These are phyloP conservation scores for Pseudoatta argentina DNA, from an alignment of 1,140 invertebrate genomes.

Conservation along the genomic window DNA sequence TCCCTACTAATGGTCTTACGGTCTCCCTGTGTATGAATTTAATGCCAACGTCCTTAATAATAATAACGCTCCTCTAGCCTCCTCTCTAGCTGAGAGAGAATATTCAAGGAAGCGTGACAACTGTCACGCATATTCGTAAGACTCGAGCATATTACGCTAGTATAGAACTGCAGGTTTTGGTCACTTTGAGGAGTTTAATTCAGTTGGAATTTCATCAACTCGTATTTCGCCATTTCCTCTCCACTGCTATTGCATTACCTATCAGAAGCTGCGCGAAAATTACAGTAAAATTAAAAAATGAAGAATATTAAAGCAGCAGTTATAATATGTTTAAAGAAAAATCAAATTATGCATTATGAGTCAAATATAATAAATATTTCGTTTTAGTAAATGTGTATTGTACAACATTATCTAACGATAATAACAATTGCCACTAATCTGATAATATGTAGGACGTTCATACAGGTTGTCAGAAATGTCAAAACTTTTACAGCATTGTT, in stretches of 20 bases:
- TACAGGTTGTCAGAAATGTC: too few species aligned
- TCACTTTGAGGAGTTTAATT: conserved; percentile 36
- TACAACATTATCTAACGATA: neutral
- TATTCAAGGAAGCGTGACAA: conserved; percentile 48
- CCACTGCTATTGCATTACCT: neutral
- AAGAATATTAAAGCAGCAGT: neutral
- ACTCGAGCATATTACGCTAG: neutral
- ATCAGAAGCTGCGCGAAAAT: neutral
- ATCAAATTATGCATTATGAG: neutral
- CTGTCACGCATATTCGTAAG: conserved; percentile 43
- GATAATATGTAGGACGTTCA: too few species aligned
- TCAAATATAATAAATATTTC: neutral
- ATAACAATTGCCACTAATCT: neutral
- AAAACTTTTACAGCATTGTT: too few species aligned
- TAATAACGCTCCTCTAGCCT: conserved; percentile 26
- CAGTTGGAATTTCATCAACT: neutral
- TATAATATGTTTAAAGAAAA: neutral
- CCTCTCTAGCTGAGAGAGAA: conserved; percentile 14
- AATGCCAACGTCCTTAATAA: conserved; percentile 41
- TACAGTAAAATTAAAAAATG: neutral
- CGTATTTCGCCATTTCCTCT: neutral
- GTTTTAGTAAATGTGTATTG: neutral
- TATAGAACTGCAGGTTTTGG: neutral
- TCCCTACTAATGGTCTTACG: conserved; percentile 47
- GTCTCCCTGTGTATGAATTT: conserved; percentile 40